phyloP scores from a whole-genome alignment of 2,113 vertebrate genomes.

The Nicator chloris region DNA sequence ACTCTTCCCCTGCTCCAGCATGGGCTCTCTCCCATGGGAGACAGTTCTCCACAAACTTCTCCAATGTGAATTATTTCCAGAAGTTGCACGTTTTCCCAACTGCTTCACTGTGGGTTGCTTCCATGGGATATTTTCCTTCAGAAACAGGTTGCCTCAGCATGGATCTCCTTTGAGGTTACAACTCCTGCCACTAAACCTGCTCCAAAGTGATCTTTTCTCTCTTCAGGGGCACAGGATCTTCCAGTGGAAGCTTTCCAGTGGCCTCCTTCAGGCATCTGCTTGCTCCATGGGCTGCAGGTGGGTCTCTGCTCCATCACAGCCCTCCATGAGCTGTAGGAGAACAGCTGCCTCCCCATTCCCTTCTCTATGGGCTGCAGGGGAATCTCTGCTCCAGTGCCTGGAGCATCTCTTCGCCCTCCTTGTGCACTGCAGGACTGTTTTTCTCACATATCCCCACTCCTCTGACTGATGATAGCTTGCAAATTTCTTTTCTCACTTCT shows the following conservation, averaged over 20 bases:
- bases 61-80: neutral
- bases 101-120: neutral
- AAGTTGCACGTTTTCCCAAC: neutral
- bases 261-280: neutral
- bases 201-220: fast-evolving
- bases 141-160: neutral
- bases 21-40: neutral
- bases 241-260: neutral
- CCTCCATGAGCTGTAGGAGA: neutral
- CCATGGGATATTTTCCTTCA: neutral
- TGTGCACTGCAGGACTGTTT: neutral
- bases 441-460: neutral
- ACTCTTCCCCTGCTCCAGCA: neutral
- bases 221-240: neutral
- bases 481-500: neutral
- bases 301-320: neutral
- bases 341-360: neutral
- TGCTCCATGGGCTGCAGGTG: neutral
- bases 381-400: neutral
- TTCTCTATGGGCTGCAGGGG: neutral
- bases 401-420: neutral
- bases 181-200: neutral
- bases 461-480: neutral
- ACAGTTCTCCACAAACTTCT: neutral
- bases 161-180: neutral